phyloP scores from a whole-genome alignment of 2,113 vertebrate genomes.

The Quiscalus mexicanus region DNA sequence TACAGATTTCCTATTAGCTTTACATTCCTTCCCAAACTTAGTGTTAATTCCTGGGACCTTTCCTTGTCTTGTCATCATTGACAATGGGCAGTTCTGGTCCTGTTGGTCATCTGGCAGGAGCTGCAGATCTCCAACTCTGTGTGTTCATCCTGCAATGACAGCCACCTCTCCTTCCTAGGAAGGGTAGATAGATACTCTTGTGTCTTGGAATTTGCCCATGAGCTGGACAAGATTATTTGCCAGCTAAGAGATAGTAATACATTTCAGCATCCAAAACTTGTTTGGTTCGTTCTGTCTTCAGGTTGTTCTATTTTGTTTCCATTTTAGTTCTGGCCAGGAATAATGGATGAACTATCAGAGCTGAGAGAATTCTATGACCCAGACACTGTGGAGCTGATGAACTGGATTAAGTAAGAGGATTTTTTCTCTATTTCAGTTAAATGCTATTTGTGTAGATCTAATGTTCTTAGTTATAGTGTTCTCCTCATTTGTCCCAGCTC shows the following conservation, averaged over 20 bases:
- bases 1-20: not conserved
- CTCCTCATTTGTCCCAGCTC: slow-evolving; percentile 37
- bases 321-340: slow-evolving; percentile 91
- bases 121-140: not conserved
- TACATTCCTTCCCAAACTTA: not conserved
- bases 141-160: not conserved
- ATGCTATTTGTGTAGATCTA: slow-evolving; percentile 43
- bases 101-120: not conserved
- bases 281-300: not conserved
- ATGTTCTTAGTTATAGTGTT: slow-evolving; percentile 38
- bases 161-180: not conserved
- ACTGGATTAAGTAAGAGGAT: slow-evolving; percentile 94
- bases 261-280: not conserved
- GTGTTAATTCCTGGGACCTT: not conserved
- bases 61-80: not conserved
- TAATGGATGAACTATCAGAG: slow-evolving; percentile 92
- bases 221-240: not conserved
- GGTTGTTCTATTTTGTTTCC: slow-evolving; percentile 52
- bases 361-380: slow-evolving; percentile 98
- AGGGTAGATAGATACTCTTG: not conserved
- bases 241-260: not conserved
- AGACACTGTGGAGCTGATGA: slow-evolving; percentile 98
- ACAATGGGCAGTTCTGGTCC: not conserved
- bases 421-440: slow-evolving; percentile 58
- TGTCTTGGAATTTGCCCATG: not conserved